Evolutionary conservation across 1,140 invertebrate genomes (phyloP).

Genomic region (Nasonia vitripennis): DNA sequence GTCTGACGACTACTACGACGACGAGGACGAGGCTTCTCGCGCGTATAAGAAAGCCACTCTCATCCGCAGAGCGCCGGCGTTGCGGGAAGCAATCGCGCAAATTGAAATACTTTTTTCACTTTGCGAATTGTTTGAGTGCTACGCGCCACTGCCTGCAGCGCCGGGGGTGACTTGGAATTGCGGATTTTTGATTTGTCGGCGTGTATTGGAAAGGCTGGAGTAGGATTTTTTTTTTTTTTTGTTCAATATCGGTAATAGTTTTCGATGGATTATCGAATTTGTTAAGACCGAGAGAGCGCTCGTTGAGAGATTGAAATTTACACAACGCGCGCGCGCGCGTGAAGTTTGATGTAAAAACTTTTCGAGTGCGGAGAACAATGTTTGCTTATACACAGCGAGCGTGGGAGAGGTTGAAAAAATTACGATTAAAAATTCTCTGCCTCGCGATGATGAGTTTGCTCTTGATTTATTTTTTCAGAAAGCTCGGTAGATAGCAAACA

Average conservation of each 20-base stretch:
- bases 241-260: neutral
- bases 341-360: neutral
- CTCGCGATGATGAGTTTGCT: too few species aligned
- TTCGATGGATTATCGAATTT: neutral
- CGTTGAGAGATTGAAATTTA: neutral
- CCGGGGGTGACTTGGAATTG: neutral
- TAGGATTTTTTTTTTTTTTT: neutral
- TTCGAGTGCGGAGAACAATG: neutral
- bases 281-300: neutral
- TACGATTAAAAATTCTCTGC: neutral
- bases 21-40: neutral
- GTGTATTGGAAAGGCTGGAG: neutral
- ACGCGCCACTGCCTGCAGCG: neutral
- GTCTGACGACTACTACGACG: neutral
- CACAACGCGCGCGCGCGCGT: neutral
- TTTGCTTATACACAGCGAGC: neutral
- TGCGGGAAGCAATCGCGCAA: slow-evolving; percentile 32
- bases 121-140: slow-evolving; percentile 22
- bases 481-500: too few species aligned
- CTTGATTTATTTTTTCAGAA: too few species aligned
- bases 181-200: slow-evolving; percentile 44
- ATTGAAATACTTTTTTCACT: slow-evolving; percentile 49
- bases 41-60: slow-evolving; percentile 39
- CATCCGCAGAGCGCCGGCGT: neutral
- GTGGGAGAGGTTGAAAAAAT: neutral